phyloP scores from a whole-genome alignment of 2,113 vertebrate species.

The Peromyscus maniculatus region DNA sequence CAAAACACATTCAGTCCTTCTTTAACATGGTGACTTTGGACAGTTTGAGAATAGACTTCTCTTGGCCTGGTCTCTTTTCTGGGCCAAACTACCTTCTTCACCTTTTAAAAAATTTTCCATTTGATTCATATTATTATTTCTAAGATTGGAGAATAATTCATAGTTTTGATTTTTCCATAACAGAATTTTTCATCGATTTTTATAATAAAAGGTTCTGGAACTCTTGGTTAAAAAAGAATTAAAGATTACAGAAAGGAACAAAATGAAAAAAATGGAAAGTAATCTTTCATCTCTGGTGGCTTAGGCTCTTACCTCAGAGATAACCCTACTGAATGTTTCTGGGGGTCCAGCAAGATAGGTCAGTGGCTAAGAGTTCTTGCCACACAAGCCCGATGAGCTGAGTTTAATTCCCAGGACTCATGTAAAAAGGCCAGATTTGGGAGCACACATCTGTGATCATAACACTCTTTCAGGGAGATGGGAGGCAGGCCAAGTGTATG shows the following conservation, averaged over 20 bases:
- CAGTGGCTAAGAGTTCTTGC: neutral
- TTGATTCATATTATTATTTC: neutral
- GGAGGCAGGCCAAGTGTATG: neutral
- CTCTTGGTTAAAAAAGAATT: slow-evolving; percentile 38
- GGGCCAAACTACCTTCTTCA: neutral
- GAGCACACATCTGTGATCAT: neutral
- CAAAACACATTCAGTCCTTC: neutral
- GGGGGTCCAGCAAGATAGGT: neutral
- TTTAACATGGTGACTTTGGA: neutral
- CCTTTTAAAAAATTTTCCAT: neutral
- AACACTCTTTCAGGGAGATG: no score
- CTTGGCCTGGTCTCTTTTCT: neutral
- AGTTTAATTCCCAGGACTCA: neutral
- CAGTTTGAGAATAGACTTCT: neutral
- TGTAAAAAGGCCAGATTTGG: neutral
- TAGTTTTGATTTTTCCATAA: slow-evolving; percentile 11
- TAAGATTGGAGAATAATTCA: neutral
- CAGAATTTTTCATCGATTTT: slow-evolving; percentile 4
- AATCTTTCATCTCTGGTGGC: neutral
- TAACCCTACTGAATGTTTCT: neutral
- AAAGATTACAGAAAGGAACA: neutral
- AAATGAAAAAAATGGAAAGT: neutral
- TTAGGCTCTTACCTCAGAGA: neutral
- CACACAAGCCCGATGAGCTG: neutral
- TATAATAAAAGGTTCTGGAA: slow-evolving; percentile 12